Evolutionary conservation across 2,888 invertebrate genomes (phyloP), one percentile per base, ranked within the genome.

Genomic region (Brachynemurus nebulosus): DNA sequence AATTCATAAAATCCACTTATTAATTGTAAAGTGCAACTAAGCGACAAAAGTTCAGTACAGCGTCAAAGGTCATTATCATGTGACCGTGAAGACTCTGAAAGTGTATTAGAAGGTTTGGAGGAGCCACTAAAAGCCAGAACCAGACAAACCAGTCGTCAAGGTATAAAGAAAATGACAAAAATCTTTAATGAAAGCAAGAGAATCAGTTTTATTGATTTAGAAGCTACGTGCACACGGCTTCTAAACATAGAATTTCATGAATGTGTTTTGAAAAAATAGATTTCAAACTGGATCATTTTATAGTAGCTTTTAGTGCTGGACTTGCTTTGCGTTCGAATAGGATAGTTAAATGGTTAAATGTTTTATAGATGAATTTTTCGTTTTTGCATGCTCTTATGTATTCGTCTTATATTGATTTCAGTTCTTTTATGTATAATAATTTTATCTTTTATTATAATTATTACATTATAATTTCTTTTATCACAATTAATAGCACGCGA

Each of bases 81-180:
- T 54, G 71, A 71, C 56, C 68, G 71, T 52, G 72, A 71, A 53
- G 72, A 72, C 57, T 70, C 71, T 53, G 75, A 76, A 58, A 71
- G 71, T 53, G 72, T 71, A 53, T 66, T 72, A 57, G 74, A 75
- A 58, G 74, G 76, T 55, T 69, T 77, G 60, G 78, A 78, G 62
- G 78, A 78, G 63, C 78, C 78, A 52, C 68, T 78, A 56, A 73
- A 70, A 62, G 69, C 71, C 48, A 71, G 70, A 67, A 69, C 70
- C 59, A 69, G 74, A 60, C 70, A 72, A 61, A 75, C 76, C 59
- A 73, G 71, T 61, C 73, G 73, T 61, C 74, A 72, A 76, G 77
- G 77, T 77, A 75, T 59, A 54, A 20, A 37, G 36, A 33, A 33
- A 33, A 14, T n/a, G n/a, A n/a, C n/a, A n/a, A n/a, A n/a, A n/a